Base-by-base conservation (phyloP, 2,888 invertebrate genomes). In the Ophion slaviceki region DNA sequence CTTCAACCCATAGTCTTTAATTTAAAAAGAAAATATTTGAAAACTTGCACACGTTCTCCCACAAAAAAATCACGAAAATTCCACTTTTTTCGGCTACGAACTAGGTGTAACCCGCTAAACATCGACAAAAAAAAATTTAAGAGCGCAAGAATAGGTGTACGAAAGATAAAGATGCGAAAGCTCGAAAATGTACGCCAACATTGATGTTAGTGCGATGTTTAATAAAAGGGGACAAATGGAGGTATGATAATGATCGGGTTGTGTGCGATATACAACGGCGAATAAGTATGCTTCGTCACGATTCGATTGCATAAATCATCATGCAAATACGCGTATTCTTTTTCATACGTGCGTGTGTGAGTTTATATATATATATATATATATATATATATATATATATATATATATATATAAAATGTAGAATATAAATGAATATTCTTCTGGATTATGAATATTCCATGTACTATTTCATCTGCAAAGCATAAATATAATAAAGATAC, bases 271-370 rank as follows among this genome's bases (percentile, higher is more conserved):
- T 67, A 28, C 14, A 70, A 70, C 24, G 61, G 61, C 28, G n/a
- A 61, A 70, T 67, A 17, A 61, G 40, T 70, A 70, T 59, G 84
- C 75, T 11, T 17, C 64, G 64, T 84, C 75, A 84, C 80, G 79
- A 68, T 76, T 28, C 53, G 5, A 59, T 76, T 80, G 79, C 68
- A 75, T 75, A 75, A 83, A 83, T 72, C 77, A 78, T 70, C 28
- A 10, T 36, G 45, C 36, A 74, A 72, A 24, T 62, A 17, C 45
- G 64, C 74, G 47, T 67, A 67, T 8, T 4, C 72, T 83, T 79
- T 78, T 32, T 57, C 2, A 62, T 72, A 53, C 53, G 7, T 32
- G 32, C 61, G 61, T 61, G 24, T 32, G 4, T 40, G 8, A 8
- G 8, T 40, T 40, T 8, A n/a, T 7, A 8, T 40, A 40, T 40